A percentile compares a stretch with the other conserved stretches of the same genome.
phyloP scores from a whole-genome alignment of 2,888 invertebrate species.

The Exocentrus adspersus region DNA sequence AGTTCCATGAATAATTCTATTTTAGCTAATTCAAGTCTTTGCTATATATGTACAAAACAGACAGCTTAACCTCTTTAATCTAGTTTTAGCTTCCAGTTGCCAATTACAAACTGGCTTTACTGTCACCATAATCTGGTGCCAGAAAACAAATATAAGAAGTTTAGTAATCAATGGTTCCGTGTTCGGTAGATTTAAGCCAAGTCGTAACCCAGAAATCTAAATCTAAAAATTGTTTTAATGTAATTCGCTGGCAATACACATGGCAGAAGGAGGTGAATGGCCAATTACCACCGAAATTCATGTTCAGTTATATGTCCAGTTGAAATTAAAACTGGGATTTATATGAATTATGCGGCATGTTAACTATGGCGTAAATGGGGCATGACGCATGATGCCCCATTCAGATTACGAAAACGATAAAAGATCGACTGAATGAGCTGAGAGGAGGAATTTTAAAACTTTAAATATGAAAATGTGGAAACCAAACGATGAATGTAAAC shows the following conservation, averaged over 20 bases:
- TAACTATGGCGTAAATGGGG: too few species aligned
- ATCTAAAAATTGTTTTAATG: neutral
- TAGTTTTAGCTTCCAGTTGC: constrained; percentile 3
- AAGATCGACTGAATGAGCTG: too few species aligned
- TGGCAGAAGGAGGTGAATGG: neutral
- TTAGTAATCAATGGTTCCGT: neutral
- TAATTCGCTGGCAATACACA: too few species aligned
- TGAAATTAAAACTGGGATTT: too few species aligned
- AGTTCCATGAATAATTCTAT: too few species aligned
- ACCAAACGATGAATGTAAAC: too few species aligned
- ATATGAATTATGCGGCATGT: too few species aligned
- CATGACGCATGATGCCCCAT: too few species aligned
- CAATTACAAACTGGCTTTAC: neutral
- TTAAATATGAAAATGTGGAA: too few species aligned
- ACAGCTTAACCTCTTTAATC: neutral
- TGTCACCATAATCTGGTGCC: neutral
- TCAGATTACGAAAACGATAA: too few species aligned
- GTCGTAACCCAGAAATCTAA: constrained; percentile 8
- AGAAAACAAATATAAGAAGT: constrained; percentile 4
- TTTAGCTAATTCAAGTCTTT: too few species aligned
- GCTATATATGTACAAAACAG: neutral
- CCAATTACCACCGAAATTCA: neutral
- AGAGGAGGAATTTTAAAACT: too few species aligned
- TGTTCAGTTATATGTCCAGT: neutral
- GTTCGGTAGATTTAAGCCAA: neutral